These are phyloP conservation scores for Copidosoma floridanum DNA, from an alignment of 1,140 invertebrate genomes.

Conservation along the genomic window DNA sequence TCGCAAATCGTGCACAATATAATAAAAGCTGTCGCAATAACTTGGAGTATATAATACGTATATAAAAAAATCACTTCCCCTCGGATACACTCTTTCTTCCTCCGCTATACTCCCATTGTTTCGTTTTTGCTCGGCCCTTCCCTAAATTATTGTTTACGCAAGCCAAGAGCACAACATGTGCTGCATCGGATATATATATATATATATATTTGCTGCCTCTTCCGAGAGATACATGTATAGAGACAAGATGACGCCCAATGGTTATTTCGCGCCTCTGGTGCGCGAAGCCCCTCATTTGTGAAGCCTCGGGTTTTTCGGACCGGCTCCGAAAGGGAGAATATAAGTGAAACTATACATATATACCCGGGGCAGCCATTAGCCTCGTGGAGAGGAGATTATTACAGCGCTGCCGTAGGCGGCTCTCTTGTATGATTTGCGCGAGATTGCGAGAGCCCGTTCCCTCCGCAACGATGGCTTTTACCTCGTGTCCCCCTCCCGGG, in stretches of 20 bases:
- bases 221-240: no score
- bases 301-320: background rate
- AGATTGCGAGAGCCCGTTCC: no score
- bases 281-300: constrained; percentile 20
- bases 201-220: background rate
- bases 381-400: no score
- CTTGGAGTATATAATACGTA: no score
- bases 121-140: constrained; percentile 21
- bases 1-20: no score
- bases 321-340: background rate
- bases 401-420: background rate
- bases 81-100: constrained; percentile 26
- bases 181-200: constrained; percentile 1
- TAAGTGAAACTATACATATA: constrained; percentile 8
- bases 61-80: no score
- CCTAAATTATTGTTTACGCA: constrained; percentile 37
- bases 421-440: constrained; percentile 10
- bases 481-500: no score
- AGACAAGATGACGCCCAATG: constrained; percentile 1
- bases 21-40: no score
- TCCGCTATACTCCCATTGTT: background rate
- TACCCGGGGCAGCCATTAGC: constrained; percentile 1
- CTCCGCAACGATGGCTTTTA: no score
- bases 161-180: no score
- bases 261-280: constrained; percentile 22